Evolutionary conservation across 2,888 invertebrate species (phyloP), one percentile per base, ranked within the genome.

Genomic region (Pterobdella sp.): DNA sequence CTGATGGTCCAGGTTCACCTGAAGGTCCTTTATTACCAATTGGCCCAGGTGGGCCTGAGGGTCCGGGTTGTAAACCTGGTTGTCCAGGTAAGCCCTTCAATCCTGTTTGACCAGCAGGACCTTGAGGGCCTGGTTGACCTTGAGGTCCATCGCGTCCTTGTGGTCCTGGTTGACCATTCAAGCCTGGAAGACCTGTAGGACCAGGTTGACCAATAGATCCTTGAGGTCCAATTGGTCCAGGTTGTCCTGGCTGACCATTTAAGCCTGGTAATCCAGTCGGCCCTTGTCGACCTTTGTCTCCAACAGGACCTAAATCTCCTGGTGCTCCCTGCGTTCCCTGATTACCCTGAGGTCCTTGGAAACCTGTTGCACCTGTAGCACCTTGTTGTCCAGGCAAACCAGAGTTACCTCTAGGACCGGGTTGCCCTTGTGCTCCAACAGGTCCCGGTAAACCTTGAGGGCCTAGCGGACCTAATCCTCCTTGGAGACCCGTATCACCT

Each of bases 11-110:
- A 56, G 49, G 34, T 34, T 31, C n/a, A 34, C 66, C 66, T n/a
- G 66, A 14, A 66, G 49, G 67, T 14, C 93, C 93, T 75, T 91
- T 91, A 34, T 18, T 56, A 36, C 75, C 68, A 36, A 68, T 68
- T 42, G 52, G 36, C 10, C 74, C 72, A 7, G 37, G 35, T 34
- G 36, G 32, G 1, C 37, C 32, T 34, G 77, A 76, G 60, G 75
- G 73, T 22, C 65, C 42, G 36, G 77, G 77, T 29, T 18, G 63
- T 22, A 37, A 42, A 56, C 76, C 76, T 49, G 75, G 36, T 26
- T 4, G 68, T 36, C 76, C 76, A 68, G 52, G 66, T 52, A 49
- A 26, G 31, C 73, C 73, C 64, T 60, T 63, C 1, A 29, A 31
- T 63, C 74, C 74, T 26, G 49, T 1, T 69, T 31, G n/a, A 31